Conservation (phyloP, 2,888 invertebrate species). For the Hyposoter didymator region DNA sequence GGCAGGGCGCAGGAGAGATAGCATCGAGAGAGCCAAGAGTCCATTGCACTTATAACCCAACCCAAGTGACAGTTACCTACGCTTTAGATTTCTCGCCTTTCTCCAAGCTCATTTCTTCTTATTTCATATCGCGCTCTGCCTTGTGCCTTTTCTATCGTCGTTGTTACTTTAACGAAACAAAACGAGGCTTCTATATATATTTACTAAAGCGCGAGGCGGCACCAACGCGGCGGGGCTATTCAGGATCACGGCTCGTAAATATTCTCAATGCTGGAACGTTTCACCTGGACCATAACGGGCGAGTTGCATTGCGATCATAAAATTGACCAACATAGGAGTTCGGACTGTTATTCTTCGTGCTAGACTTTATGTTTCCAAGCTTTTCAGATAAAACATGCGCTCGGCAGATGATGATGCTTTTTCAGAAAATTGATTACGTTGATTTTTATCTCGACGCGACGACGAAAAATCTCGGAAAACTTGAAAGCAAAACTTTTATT, state of each 20-base stretch:
- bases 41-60: constrained; percentile 68
- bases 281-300: constrained; percentile 45
- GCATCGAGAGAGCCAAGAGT: constrained; percentile 62
- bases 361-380: neutral
- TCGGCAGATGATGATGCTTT: neutral
- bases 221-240: neutral
- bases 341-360: neutral
- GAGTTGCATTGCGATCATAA: constrained; percentile 33
- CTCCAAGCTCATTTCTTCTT: constrained; percentile 64
- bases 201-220: constrained; percentile 19
- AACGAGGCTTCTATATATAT: constrained; percentile 29
- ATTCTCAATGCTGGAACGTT: constrained; percentile 47
- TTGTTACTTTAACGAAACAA: constrained; percentile 23
- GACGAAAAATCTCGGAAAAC: neutral
- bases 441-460: neutral
- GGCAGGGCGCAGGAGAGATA: constrained; percentile 57
- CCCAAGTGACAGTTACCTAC: constrained; percentile 70
- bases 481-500: neutral
- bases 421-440: neutral
- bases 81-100: constrained; percentile 73
- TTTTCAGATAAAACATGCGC: neutral
- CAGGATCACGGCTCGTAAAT: constrained; percentile 42
- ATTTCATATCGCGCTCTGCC: constrained; percentile 9
- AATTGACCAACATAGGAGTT: constrained; percentile 26
- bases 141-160: constrained; percentile 6